Percentiles rank a stretch among this genome's conserved stretches.
Evolutionary conservation across 2,113 vertebrate species (phyloP).

Genomic region (Setophaga coronata): DNA sequence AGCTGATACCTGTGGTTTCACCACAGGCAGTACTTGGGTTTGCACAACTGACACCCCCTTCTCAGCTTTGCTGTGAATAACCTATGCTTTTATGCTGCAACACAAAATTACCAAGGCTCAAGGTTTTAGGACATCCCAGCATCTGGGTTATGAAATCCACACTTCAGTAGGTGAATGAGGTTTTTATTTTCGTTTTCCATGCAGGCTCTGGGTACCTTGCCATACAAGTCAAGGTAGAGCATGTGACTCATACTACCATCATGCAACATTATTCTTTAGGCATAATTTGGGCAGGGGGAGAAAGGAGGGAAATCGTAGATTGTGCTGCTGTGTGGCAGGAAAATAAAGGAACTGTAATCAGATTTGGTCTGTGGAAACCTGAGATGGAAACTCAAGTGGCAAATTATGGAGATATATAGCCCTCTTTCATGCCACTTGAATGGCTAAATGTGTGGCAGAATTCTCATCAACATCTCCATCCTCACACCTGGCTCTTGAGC

Average conservation of each 20-base stretch:
- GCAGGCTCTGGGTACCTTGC: not conserved
- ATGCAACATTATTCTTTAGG: not conserved
- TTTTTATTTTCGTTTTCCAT: not conserved
- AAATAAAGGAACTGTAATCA: not conserved
- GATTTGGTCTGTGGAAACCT: not conserved
- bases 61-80: not conserved
- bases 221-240: not conserved
- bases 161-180: not conserved
- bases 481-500: not conserved
- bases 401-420: not conserved
- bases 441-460: not conserved
- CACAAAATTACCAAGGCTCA: not conserved
- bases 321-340: not conserved
- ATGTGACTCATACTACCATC: not conserved
- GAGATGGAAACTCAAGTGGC: not conserved
- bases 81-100: not conserved
- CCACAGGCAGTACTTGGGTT: not conserved
- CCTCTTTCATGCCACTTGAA: not conserved
- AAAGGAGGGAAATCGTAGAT: not conserved
- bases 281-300: not conserved
- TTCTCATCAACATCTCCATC: not conserved
- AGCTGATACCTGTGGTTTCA: not conserved
- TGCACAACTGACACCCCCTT: not conserved
- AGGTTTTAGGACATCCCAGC: not conserved
- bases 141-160: not conserved